Conservation (phyloP, 2,113 vertebrate species). For the Alaudala cheleensis region DNA sequence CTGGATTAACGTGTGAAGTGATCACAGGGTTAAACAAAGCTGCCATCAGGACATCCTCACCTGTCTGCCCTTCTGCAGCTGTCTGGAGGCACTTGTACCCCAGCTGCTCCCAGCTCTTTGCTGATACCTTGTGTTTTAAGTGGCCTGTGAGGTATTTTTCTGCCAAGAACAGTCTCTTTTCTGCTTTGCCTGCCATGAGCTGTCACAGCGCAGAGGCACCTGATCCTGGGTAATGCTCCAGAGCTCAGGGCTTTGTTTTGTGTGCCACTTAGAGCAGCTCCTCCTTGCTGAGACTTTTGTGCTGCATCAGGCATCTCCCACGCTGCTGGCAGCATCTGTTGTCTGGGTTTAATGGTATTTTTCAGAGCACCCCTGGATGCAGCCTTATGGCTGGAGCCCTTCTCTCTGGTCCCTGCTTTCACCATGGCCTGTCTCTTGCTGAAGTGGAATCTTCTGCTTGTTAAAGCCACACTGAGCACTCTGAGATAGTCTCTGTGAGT, state of each 20-base stretch:
- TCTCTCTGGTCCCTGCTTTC: neutral
- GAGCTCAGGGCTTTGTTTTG: neutral
- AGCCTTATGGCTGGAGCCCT: neutral
- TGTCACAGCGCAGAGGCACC: neutral
- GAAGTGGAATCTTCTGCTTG: neutral
- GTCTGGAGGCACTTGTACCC: neutral
- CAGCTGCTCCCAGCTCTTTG: constrained; percentile 39
- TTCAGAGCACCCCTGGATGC: neutral
- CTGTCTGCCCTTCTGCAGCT: constrained; percentile 30
- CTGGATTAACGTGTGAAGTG: neutral
- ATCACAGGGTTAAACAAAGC: neutral
- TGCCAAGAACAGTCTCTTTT: neutral
- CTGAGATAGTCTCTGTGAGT: neutral
- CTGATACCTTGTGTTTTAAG: neutral
- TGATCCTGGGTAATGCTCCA: neutral
- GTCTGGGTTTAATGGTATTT: neutral
- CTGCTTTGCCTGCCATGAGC: neutral
- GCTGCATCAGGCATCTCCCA: neutral
- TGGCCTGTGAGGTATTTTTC: neutral
- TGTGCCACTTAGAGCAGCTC: neutral
- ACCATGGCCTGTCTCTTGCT: neutral
- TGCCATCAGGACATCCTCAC: constrained; percentile 18
- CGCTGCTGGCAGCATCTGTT: neutral
- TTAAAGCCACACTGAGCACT: neutral
- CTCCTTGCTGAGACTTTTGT: neutral